phyloP scores from a whole-genome alignment of 2,797 vertebrate species.

The Sebastes steindachneri region DNA sequence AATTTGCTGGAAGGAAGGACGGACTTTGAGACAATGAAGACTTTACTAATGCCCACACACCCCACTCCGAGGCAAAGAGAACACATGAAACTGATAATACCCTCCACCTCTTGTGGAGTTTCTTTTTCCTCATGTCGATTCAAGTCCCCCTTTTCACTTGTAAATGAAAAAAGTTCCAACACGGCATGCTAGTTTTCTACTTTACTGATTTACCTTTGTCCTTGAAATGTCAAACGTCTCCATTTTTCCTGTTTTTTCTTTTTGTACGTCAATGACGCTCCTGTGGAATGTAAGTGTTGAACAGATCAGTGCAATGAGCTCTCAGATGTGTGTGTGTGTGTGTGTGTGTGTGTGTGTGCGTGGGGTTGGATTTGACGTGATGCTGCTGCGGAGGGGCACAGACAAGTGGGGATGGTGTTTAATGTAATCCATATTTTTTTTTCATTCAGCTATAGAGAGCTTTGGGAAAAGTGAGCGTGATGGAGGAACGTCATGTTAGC shows the following conservation, averaged over 20 bases:
- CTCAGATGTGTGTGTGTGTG: not conserved
- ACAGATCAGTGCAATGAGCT: conserved; percentile 49
- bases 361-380: conserved; percentile 16
- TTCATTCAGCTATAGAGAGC: not conserved
- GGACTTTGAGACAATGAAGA: conserved; percentile 64
- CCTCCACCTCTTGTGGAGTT: conserved; percentile 40
- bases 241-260: conserved; percentile 29
- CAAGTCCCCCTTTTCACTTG: conserved; percentile 58
- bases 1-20: conserved; percentile 67
- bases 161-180: conserved; percentile 71
- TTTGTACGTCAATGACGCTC: conserved; percentile 22
- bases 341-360: no score
- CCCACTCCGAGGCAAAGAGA: conserved; percentile 55
- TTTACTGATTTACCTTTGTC: conserved; percentile 55
- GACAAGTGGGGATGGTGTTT: conserved; percentile 13
- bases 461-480: conserved; percentile 15
- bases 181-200: conserved; percentile 82
- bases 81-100: conserved; percentile 55
- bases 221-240: conserved; percentile 38
- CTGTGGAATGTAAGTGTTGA: conserved; percentile 54
- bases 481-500: not conserved
- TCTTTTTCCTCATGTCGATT: conserved; percentile 32
- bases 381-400: not conserved
- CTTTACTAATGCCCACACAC: conserved; percentile 74
- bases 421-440: conserved; percentile 22